phyloP scores from a whole-genome alignment of 2,888 invertebrate genomes.

The Apotomis capreana region DNA sequence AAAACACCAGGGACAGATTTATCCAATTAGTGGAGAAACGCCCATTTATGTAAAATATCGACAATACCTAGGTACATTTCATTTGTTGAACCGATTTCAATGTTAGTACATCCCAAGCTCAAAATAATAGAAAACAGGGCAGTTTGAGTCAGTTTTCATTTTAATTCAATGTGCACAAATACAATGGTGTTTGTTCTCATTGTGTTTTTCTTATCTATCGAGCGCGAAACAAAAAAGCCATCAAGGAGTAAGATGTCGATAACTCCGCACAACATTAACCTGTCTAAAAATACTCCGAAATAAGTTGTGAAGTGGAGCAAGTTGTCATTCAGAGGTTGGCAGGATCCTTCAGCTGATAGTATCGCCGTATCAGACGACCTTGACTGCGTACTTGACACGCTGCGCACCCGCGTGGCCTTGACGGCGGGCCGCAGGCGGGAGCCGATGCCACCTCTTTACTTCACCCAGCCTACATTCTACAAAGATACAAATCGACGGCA shows the following conservation, averaged over 20 bases:
- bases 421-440: neutral
- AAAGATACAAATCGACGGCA: neutral
- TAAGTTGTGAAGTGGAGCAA: neutral
- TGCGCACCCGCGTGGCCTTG: constrained; percentile 33
- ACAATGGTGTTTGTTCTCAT: too few relatives aligned
- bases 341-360: constrained; percentile 32
- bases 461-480: constrained; percentile 4
- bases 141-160: too few relatives aligned
- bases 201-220: too few relatives aligned
- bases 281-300: neutral
- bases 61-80: too few relatives aligned
- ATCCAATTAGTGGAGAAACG: too few relatives aligned
- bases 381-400: constrained; percentile 43
- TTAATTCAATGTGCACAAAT: too few relatives aligned
- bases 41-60: too few relatives aligned
- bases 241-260: neutral
- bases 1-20: too few relatives aligned
- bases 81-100: too few relatives aligned
- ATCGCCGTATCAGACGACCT: constrained; percentile 36
- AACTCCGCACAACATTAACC: neutral
- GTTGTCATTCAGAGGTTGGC: constrained; percentile 14
- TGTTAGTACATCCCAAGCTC: too few relatives aligned
- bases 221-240: too few relatives aligned
- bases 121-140: too few relatives aligned
- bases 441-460: constrained; percentile 9